phyloP scores from a whole-genome alignment of 2,797 vertebrate genomes.

The Picus viridis region DNA sequence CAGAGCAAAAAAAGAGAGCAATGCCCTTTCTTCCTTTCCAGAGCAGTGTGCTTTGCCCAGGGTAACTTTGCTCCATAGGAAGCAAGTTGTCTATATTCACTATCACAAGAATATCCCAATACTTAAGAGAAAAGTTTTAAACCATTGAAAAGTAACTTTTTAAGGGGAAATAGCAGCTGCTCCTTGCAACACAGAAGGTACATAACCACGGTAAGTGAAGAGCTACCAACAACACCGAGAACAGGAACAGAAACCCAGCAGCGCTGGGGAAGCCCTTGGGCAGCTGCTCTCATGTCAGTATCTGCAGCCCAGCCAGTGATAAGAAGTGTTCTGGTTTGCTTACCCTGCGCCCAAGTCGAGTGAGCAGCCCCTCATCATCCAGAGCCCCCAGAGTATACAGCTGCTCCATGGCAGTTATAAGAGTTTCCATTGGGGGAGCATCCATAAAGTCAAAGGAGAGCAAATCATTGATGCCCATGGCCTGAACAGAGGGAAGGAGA shows the following conservation, averaged over 20 bases:
- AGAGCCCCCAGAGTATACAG: conserved; percentile 95
- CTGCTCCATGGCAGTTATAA: conserved; percentile 99
- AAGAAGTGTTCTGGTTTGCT: background rate
- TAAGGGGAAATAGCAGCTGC: background rate
- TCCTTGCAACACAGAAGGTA: background rate
- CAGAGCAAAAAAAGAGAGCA: background rate
- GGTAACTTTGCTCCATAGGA: background rate
- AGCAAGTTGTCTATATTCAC: background rate
- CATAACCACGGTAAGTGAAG: background rate
- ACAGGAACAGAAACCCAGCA: background rate
- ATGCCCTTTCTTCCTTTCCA: background rate
- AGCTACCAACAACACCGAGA: background rate
- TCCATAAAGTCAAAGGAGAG: conserved; percentile 99
- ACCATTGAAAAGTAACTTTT: background rate
- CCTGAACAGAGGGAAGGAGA: conserved; percentile 76
- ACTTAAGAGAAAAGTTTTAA: background rate
- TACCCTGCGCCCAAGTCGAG: conserved; percentile 94
- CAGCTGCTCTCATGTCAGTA: background rate
- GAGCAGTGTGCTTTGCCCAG: background rate
- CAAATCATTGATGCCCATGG: conserved; percentile 98
- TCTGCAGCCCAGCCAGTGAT: background rate
- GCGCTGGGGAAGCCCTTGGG: background rate
- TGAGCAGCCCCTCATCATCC: conserved; percentile 96
- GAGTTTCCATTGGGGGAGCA: conserved; percentile 97
- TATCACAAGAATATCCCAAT: background rate